Base-by-base conservation (phyloP, 2,888 invertebrate genomes). In the Dasypolia templi region DNA sequence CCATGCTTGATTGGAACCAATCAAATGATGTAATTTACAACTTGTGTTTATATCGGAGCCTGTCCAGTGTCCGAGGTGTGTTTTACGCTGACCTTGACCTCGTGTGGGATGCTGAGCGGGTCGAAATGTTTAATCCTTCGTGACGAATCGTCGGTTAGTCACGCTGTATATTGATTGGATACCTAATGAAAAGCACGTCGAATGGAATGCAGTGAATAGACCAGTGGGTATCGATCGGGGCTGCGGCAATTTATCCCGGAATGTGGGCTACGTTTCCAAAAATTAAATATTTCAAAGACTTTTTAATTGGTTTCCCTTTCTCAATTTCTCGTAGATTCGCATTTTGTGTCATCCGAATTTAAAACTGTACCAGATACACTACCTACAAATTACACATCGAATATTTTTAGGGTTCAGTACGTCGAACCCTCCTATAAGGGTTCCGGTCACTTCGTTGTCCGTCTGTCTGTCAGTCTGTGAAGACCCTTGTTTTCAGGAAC, bases 1-100 rank as follows among this genome's bases (percentile, higher is more conserved):
- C 91, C 91, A 89, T 91, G 87, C 89, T 92, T 95, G 94, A 95
- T 95, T 95, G 95, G 95, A 95, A 94, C 95, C 93, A 94, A 95
- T 96, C 93, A 94, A 93, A 95, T 93, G 91, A 92, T 91, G 89
- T 94, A 92, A 93, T 96, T 95, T 95, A 96, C 92, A 91, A 89
- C 87, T 91, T 84, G 90, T 89, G 90, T 91, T 91, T 89, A 89
- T 90, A 86, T 88, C 86, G 85, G 89, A 88, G 90, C 91, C 89
- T 91, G 87, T 85, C 82, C 79, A 72, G 73, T 78, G 88, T 80
- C 83, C 84, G 85, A 86, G 67, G 85, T 84, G 82, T 86, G 81
- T 86, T 88, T 90, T 81, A 83, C 77, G 58, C 68, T 82, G 92
- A 89, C 93, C 93, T 93, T 94, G 93, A 93, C 93, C 93, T 89